Evolutionary conservation across 2,113 vertebrate genomes (phyloP).

Genomic region (Nerophis ophidion): DNA sequence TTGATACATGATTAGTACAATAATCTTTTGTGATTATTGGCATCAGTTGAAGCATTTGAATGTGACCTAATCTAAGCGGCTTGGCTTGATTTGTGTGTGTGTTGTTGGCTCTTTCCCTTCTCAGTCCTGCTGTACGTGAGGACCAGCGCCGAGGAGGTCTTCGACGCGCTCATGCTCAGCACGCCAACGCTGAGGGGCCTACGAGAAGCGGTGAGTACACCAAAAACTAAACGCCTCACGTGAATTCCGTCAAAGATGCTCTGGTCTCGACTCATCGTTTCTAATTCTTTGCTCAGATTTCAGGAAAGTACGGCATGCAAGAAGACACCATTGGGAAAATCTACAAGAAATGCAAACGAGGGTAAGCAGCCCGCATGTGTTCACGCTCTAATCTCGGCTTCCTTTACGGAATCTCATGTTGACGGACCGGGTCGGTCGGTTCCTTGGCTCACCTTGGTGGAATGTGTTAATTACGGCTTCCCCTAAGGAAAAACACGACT

Average conservation of each 20-base stretch:
- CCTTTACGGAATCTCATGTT: conserved; percentile 42
- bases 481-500: conserved; percentile 30
- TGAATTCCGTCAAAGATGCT: background rate
- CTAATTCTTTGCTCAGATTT: conserved; percentile 77
- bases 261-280: background rate
- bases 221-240: background rate
- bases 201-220: conserved; percentile 82
- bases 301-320: conserved; percentile 93
- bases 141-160: conserved; percentile 85
- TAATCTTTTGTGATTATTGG: too few species aligned
- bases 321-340: conserved; percentile 92
- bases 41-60: too few species aligned
- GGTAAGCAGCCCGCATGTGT: conserved; percentile 74
- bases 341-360: conserved; percentile 98
- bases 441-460: conserved; percentile 26
- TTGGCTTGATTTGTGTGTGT: background rate
- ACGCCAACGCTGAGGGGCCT: conserved; percentile 87
- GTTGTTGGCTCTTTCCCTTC: conserved; percentile 3
- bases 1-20: too few species aligned
- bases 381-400: conserved; percentile 38
- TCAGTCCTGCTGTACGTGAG: conserved; percentile 90
- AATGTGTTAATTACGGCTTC: conserved; percentile 60
- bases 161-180: conserved; percentile 94
- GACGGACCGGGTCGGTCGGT: conserved; percentile 59
- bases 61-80: background rate